A percentile compares a stretch with the other conserved stretches of the same genome.
phyloP scores from a whole-genome alignment of 2,888 invertebrate species.

The Augochlorella aurata region DNA sequence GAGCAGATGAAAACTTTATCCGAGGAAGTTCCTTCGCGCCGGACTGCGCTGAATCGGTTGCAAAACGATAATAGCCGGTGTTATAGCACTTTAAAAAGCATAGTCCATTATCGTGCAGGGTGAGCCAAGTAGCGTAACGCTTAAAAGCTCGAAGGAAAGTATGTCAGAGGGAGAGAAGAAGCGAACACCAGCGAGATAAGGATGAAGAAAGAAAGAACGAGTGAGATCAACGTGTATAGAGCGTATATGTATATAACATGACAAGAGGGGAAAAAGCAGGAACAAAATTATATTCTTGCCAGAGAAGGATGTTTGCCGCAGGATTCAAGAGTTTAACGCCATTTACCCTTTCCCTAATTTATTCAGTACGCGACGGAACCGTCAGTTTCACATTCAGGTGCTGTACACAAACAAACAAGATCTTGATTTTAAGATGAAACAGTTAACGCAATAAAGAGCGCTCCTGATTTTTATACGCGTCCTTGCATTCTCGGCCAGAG shows the following conservation, averaged over 20 bases:
- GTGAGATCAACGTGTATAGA: background rate
- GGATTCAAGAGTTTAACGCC: conserved; percentile 8
- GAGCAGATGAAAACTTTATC: conserved; percentile 23
- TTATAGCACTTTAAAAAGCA: conserved; percentile 67
- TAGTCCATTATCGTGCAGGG: conserved; percentile 67
- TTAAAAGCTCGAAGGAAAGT: conserved; percentile 64
- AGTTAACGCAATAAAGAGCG: too few relatives aligned
- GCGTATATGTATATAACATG: conserved; percentile 18
- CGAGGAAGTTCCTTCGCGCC: conserved; percentile 22
- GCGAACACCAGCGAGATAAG: conserved; percentile 2
- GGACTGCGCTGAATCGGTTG: conserved; percentile 58
- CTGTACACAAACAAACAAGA: background rate
- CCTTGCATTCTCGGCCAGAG: too few relatives aligned
- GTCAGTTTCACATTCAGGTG: background rate
- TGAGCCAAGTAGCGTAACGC: conserved; percentile 64
- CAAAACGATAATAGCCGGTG: conserved; percentile 67
- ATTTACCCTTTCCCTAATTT: conserved; percentile 14
- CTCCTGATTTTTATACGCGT: too few relatives aligned
- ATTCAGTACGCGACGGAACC: background rate
- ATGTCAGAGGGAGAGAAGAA: conserved; percentile 29
- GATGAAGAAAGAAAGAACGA: conserved; percentile 6
- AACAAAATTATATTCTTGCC: conserved; percentile 15
- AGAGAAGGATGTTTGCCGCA: conserved; percentile 31
- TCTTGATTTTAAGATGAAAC: background rate
- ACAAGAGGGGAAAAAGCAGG: conserved; percentile 5